These are phyloP conservation scores for Acromyrmex heyeri DNA, from an alignment of 1,140 invertebrate species.

Conservation along the genomic window DNA sequence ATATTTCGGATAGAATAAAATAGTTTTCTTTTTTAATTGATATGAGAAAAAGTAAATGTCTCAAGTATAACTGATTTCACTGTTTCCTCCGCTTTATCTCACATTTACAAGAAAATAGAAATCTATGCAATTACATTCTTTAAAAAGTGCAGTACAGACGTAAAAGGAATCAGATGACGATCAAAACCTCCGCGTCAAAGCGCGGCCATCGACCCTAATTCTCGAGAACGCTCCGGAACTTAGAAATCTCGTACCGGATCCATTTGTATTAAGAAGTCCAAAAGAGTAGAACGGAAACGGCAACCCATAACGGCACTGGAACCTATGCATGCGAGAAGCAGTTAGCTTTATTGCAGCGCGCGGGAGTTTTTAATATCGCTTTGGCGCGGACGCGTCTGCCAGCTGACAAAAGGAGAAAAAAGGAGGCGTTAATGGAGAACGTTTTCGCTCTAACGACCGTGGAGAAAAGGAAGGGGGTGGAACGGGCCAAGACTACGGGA, in stretches of 20 bases:
- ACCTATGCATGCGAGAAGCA: slow-evolving; percentile 77
- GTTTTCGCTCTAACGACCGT: slow-evolving; percentile 85
- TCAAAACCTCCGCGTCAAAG: background rate
- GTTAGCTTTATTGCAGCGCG: slow-evolving; percentile 83
- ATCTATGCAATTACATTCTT: background rate
- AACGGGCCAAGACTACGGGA: slow-evolving; percentile 72
- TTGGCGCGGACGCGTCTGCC: slow-evolving; percentile 83
- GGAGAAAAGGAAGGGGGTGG: slow-evolving; percentile 78
- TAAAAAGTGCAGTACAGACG: background rate
- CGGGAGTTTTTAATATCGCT: slow-evolving; percentile 85
- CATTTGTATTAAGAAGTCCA: slow-evolving; percentile 43
- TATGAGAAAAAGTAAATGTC: background rate
- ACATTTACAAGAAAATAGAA: background rate
- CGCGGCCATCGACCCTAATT: slow-evolving; percentile 30
- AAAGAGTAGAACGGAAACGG: slow-evolving; percentile 61
- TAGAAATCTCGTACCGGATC: slow-evolving; percentile 46
- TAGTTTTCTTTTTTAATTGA: background rate
- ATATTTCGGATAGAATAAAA: background rate
- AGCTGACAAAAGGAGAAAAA: slow-evolving; percentile 83
- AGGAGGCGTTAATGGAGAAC: slow-evolving; percentile 84
- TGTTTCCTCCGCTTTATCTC: background rate
- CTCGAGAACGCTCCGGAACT: slow-evolving; percentile 34
- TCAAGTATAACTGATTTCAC: background rate
- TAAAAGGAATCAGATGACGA: background rate
- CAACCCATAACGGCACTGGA: slow-evolving; percentile 49